Evolutionary conservation across 2,888 invertebrate genomes (phyloP), one percentile per base, ranked within the genome.

Genomic region (Drosophila kanekoi): DNA sequence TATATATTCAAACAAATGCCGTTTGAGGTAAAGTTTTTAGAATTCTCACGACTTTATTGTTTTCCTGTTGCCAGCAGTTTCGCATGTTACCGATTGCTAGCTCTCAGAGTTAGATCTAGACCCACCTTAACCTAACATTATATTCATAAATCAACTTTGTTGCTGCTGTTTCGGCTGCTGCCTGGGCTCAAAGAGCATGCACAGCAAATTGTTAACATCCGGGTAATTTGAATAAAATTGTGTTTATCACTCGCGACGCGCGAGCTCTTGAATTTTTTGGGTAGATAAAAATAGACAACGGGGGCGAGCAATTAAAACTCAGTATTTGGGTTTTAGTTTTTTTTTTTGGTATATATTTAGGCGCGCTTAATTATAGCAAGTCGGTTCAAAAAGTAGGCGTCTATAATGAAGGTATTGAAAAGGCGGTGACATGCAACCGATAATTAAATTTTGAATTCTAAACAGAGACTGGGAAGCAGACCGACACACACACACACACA

Each of bases 341-440:
- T 66, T 18, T 10, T 11, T 14, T 2, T 16, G 10, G 23, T 60
- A 33, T 86, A 82, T 82, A 71, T 79, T 83, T 88, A 88, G 89
- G 83, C 83, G 89, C 83, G 72, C 89, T 86, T 83, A 83, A 83
- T 83, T 82, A 88, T 68, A 61, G 69, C 65, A 47, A 52, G 56
- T 16, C 32, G 16, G 52, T 18, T 33, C 11, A n/a, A 43, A 65
- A 59, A 41, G 72, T 37, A 59, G 72, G 77, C 77, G 77, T 49
- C 41, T 32, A 9, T 76, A 83, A 88, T 86, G 80, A 86, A 83
- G 88, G 82, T 82, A 82, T 82, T 79, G 86, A 70, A 73, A 79
- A 77, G 83, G 89, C 83, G 87, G 77, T 66, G 83, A 83, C 86
- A 83, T 88, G 87, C 83, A 83, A 83, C 83, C 89, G 63, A 88